Evolutionary conservation across 2,113 vertebrate genomes (phyloP).

Genomic region (Polyodon spathula): DNA sequence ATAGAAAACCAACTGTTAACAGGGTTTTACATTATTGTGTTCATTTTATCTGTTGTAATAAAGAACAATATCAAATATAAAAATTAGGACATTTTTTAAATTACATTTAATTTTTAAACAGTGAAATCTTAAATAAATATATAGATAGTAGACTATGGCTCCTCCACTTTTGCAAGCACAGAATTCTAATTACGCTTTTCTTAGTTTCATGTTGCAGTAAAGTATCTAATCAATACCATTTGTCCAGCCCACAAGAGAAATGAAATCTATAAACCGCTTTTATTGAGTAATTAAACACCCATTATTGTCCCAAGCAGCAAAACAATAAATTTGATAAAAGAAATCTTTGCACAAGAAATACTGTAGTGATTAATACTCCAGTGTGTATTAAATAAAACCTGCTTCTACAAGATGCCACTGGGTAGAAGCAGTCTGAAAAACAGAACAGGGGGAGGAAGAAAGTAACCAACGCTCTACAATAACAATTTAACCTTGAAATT

Average conservation of each 20-base stretch:
- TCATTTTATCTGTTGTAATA: no score
- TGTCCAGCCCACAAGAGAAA: conserved; percentile 67
- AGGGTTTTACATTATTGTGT: no score
- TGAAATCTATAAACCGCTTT: conserved; percentile 69
- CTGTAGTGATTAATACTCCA: conserved; percentile 70
- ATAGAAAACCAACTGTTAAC: no score
- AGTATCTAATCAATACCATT: conserved; percentile 77
- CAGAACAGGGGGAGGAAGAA: conserved; percentile 49
- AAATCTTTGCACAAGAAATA: conserved; percentile 66
- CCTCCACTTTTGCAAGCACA: conserved; percentile 44
- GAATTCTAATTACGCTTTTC: conserved; percentile 72
- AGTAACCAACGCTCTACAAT: conserved; percentile 68
- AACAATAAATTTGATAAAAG: conserved; percentile 72
- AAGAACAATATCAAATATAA: no score
- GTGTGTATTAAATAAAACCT: conserved; percentile 67
- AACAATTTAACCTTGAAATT: conserved; percentile 80
- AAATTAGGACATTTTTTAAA: not conserved
- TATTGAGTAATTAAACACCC: conserved; percentile 81
- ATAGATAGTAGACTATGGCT: not conserved
- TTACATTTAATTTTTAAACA: not conserved
- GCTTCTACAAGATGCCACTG: conserved; percentile 71
- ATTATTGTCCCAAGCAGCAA: conserved; percentile 69
- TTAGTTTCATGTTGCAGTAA: conserved; percentile 68
- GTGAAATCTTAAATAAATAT: not conserved
- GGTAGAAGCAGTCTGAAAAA: conserved; percentile 56